Percentiles rank a stretch among this genome's conserved stretches.
phyloP scores from a whole-genome alignment of 1,140 invertebrate species.

The Plectrocnemia conspersa region DNA sequence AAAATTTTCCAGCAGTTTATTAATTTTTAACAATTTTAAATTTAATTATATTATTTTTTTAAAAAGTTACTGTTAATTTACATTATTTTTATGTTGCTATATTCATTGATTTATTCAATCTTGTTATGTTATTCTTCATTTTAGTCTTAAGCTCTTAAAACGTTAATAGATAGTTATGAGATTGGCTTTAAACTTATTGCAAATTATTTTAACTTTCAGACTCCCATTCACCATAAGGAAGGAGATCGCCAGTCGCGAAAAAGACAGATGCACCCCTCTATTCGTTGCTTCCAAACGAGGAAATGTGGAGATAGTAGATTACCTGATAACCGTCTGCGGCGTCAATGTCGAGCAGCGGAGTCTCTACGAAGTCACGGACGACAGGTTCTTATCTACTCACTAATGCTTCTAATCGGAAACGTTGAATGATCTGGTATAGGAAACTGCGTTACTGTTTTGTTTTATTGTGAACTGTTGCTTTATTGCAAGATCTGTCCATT shows the following conservation, averaged over 20 bases:
- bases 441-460: background rate
- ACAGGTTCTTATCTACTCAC: constrained; percentile 41
- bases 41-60: no score
- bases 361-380: constrained; percentile 66
- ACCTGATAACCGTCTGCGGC: constrained; percentile 74
- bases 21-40: no score
- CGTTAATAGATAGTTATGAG: no score
- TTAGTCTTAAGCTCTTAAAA: no score
- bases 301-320: constrained; percentile 83
- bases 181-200: no score
- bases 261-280: constrained; percentile 78
- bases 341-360: constrained; percentile 83
- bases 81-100: no score
- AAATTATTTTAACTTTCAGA: constrained; percentile 31
- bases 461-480: constrained; percentile 9
- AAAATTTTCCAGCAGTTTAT: no score
- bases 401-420: background rate
- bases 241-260: constrained; percentile 60
- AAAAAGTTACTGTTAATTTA: no score
- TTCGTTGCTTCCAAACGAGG: constrained; percentile 83
- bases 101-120: no score
- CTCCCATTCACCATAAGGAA: constrained; percentile 53
- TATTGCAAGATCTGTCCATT: constrained; percentile 66
- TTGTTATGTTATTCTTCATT: no score
- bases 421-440: background rate